phyloP scores from a whole-genome alignment of 2,113 vertebrate species.

The Panthera tigris region DNA sequence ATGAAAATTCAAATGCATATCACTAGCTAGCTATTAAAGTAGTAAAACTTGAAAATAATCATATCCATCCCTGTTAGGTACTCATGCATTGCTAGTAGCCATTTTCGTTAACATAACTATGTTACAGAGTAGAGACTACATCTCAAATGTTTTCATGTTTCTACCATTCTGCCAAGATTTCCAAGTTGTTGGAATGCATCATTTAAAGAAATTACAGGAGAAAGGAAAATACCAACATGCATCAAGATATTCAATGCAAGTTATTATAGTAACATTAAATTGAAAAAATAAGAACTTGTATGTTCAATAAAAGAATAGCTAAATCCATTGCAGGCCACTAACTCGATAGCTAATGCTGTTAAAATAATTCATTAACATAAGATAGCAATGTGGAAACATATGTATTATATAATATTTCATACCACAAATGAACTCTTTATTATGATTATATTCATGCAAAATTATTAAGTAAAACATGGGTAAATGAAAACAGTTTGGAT shows the following conservation, averaged over 20 bases:
- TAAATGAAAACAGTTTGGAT: not conserved
- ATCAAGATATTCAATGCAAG: not conserved
- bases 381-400: not conserved
- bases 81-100: not conserved
- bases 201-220: not conserved
- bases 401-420: not conserved
- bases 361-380: constrained; percentile 22
- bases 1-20: not conserved
- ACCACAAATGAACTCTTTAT: not conserved
- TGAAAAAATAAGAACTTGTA: constrained; percentile 7
- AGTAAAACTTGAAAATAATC: constrained; percentile 8
- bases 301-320: not conserved
- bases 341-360: not conserved
- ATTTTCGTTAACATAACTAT: not conserved
- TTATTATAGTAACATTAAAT: not conserved
- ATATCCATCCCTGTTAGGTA: not conserved
- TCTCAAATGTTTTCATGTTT: not conserved
- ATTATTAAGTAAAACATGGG: not conserved
- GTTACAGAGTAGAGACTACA: not conserved
- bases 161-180: not conserved
- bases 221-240: not conserved
- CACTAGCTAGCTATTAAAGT: not conserved
- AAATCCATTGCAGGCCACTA: not conserved
- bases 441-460: not conserved
- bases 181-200: not conserved